phyloP scores from a whole-genome alignment of 2,888 invertebrate species.

The Caenorhabditis panamensis region DNA sequence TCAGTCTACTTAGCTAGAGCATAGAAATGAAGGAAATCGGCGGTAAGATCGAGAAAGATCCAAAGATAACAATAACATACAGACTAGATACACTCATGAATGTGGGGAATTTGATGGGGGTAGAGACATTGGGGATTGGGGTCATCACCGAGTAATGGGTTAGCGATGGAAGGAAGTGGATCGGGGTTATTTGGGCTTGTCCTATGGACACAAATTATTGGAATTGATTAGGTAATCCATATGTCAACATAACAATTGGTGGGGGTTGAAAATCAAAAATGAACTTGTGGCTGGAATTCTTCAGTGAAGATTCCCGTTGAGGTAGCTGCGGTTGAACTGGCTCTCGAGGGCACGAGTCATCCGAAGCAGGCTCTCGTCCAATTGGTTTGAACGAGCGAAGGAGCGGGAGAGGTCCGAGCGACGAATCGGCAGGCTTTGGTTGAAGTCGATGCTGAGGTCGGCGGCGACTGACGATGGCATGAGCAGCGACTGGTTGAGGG shows the following conservation, averaged over 20 bases:
- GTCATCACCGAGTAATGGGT: neutral
- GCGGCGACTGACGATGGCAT: constrained; percentile 17
- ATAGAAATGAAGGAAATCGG: constrained; percentile 35
- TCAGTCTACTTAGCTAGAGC: constrained; percentile 40
- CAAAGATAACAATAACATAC: constrained; percentile 57
- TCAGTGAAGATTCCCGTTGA: neutral
- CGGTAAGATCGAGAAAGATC: constrained; percentile 37
- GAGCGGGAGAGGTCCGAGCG: constrained; percentile 43
- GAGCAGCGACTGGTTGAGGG: constrained; percentile 42
- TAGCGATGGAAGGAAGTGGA: neutral
- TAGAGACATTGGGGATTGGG: constrained; percentile 1
- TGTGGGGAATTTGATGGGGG: constrained; percentile 26
- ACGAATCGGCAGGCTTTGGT: constrained; percentile 47
- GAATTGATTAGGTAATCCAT: constrained; percentile 48
- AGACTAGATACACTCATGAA: constrained; percentile 51
- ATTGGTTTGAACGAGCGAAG: constrained; percentile 37
- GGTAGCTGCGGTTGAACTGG: constrained; percentile 17
- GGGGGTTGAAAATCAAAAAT: constrained; percentile 7
- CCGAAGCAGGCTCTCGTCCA: constrained; percentile 18
- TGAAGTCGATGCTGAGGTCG: constrained; percentile 41
- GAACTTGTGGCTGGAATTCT: neutral
- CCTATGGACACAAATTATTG: constrained; percentile 48
- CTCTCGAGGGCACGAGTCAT: constrained; percentile 17
- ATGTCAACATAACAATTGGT: constrained; percentile 12
- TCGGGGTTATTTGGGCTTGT: constrained; percentile 26